Conservation (phyloP, 2,797 vertebrate species). For the Labroides dimidiatus region DNA sequence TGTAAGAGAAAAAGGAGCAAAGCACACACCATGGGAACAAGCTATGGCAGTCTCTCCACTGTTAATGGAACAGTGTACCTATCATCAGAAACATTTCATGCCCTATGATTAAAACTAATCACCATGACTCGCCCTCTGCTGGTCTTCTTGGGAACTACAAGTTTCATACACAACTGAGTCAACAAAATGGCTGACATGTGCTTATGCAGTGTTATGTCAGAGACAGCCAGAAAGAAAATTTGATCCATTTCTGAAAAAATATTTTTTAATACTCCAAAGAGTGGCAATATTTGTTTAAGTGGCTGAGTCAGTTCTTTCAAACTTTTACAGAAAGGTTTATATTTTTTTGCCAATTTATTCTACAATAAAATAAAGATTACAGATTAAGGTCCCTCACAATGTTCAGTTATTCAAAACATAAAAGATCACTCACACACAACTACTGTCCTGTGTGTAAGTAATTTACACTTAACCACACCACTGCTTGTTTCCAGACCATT, state of each 20-base stretch:
- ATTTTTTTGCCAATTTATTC: no score
- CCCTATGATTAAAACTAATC: neutral
- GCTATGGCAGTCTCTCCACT: neutral
- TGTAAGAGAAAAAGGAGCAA: conserved; percentile 19
- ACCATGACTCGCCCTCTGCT: conserved; percentile 52
- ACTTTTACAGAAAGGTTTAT: no score
- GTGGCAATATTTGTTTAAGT: neutral
- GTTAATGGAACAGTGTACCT: neutral
- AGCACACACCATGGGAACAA: conserved; percentile 4
- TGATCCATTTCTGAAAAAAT: neutral
- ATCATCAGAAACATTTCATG: conserved; percentile 22
- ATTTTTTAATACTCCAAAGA: neutral
- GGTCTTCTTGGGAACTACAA: conserved; percentile 55
- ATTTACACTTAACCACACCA: conserved; percentile 10
- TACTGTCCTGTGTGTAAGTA: neutral
- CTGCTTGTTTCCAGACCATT: conserved; percentile 11
- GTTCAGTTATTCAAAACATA: neutral
- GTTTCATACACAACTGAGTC: conserved; percentile 33
- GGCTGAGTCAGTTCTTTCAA: no score
- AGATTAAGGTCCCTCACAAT: neutral
- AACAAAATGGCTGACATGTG: conserved; percentile 78
- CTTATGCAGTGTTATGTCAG: conserved; percentile 33
- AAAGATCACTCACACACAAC: no score
- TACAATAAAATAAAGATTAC: no score
- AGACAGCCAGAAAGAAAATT: neutral